These are phyloP conservation scores for Tyrannus savana DNA, from an alignment of 2,113 vertebrate species.

Conservation along the genomic window DNA sequence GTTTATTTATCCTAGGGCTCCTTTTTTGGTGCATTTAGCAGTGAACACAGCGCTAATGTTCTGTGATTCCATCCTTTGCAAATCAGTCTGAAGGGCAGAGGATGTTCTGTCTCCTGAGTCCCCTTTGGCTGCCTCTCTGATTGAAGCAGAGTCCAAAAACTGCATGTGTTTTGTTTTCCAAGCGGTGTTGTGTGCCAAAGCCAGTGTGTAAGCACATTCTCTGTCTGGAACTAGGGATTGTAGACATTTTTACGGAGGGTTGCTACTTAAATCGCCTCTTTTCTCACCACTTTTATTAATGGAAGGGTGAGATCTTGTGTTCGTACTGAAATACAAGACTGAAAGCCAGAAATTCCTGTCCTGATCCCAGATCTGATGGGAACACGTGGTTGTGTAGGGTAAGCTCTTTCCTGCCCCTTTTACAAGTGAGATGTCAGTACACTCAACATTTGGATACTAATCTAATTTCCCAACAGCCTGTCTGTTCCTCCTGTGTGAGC, in stretches of 20 bases:
- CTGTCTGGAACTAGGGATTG: conserved; percentile 46
- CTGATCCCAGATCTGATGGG: background rate
- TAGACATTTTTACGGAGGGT: conserved; percentile 5
- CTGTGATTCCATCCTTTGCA: conserved; percentile 17
- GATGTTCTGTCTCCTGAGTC: conserved; percentile 49
- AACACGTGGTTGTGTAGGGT: background rate
- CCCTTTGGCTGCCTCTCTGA: conserved; percentile 35
- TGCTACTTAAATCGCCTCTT: background rate
- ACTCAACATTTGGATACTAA: background rate
- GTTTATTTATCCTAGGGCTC: conserved; percentile 47
- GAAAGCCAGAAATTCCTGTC: conserved; percentile 1
- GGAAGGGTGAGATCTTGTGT: background rate
- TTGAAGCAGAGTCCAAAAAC: conserved; percentile 54
- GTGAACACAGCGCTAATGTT: background rate
- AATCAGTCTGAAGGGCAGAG: conserved; percentile 54
- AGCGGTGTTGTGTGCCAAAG: conserved; percentile 5
- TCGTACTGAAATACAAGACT: background rate
- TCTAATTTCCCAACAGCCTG: background rate
- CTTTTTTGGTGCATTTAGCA: conserved; percentile 4
- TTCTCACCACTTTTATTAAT: conserved; percentile 3
- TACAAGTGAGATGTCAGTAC: background rate
- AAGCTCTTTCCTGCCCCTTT: background rate
- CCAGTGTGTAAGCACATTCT: conserved; percentile 56
- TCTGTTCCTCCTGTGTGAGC: background rate
- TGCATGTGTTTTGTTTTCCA: conserved; percentile 51